phyloP scores from a whole-genome alignment of 2,797 vertebrate species.

The Poeciliopsis turneri region DNA sequence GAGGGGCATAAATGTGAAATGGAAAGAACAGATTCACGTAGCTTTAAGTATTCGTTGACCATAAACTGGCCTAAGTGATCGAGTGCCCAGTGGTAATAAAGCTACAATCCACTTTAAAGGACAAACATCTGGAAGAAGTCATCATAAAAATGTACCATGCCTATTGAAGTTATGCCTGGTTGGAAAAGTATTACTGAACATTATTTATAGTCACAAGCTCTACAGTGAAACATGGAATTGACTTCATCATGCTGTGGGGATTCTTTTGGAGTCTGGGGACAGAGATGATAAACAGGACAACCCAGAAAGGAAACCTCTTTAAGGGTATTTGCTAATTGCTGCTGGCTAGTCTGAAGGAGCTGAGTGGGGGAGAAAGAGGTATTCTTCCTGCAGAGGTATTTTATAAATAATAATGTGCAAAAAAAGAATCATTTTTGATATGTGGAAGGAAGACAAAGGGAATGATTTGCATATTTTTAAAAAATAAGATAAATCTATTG shows the following conservation, averaged over 20 bases:
- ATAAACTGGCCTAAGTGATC: not conserved
- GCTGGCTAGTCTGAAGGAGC: no score
- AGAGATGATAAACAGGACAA: no score
- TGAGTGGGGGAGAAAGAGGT: no score
- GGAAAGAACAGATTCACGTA: not conserved
- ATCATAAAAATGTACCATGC: not conserved
- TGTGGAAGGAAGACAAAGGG: not conserved
- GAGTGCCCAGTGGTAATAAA: not conserved
- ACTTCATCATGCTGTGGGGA: no score
- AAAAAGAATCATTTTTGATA: not conserved
- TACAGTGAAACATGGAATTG: no score
- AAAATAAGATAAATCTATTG: not conserved
- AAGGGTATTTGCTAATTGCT: no score
- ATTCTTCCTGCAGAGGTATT: not conserved
- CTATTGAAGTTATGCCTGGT: no score
- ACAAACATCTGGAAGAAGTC: not conserved
- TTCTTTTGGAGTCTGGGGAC: no score
- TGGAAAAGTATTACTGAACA: not conserved
- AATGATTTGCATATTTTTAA: not conserved
- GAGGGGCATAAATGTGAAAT: not conserved
- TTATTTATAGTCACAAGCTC: no score
- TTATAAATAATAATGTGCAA: not conserved
- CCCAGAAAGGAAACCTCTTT: no score
- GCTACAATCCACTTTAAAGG: not conserved
- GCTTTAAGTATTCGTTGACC: not conserved